These are phyloP conservation scores for Limnephilus lunatus DNA, from an alignment of 2,888 invertebrate genomes.

Conservation along the genomic window DNA sequence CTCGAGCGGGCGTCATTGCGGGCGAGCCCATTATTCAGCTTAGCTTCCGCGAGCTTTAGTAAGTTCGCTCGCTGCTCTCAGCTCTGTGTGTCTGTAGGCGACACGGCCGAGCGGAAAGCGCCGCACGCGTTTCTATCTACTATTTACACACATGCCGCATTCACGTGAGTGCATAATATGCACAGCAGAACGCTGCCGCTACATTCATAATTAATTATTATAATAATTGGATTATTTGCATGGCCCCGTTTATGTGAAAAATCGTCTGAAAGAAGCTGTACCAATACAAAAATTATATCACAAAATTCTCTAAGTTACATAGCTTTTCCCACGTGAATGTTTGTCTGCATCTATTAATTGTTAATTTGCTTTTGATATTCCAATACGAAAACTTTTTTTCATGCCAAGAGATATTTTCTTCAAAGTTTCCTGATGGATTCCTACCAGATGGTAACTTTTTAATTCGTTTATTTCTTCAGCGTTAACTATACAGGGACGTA, in stretches of 20 bases:
- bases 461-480: no score
- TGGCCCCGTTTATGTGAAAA: no score
- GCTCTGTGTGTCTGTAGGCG: not conserved
- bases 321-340: not conserved
- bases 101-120: not conserved
- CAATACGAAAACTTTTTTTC: no score
- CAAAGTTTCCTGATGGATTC: no score
- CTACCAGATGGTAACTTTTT: no score
- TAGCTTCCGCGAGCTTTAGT: conserved; percentile 7
- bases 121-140: no score
- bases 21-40: conserved; percentile 52
- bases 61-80: not conserved
- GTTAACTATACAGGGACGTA: no score
- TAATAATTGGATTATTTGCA: no score
- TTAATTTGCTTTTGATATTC: not conserved
- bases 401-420: no score
- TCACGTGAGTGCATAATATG: not conserved
- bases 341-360: not conserved
- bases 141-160: no score
- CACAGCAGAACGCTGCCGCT: not conserved
- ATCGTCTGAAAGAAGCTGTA: no score
- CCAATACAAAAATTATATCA: not conserved
- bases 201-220: no score
- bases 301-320: not conserved
- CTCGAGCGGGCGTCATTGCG: conserved; percentile 13